Evolutionary conservation across 2,888 invertebrate species (phyloP), one percentile per base, ranked within the genome.

Genomic region (Troides helena): DNA sequence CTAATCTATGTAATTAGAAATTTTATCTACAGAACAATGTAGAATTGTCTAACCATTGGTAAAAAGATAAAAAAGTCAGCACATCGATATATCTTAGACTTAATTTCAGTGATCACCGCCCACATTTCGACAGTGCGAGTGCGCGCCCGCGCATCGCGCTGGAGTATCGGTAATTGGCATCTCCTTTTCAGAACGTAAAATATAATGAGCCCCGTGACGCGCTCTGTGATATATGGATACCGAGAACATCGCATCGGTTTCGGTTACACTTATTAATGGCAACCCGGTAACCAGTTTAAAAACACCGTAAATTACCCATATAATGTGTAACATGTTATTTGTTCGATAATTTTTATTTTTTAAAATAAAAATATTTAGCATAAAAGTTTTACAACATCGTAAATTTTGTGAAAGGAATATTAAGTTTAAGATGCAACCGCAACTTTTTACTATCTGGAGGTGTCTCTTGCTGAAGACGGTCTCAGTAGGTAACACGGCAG

Each of bases 91-190:
- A 74, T 75, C 74, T 71, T 75, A 72, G 72, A 74, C 71, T 81
- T 83, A 82, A 82, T 84, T 82, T 79, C 80, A 69, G 77, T 72
- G 76, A 74, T 75, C 74, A 18, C 81, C 85, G 84, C 86, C 86
- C 81, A 82, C 85, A 81, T 85, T 82, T 85, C 85, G 81, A 78
- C 85, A 82, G 74, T 74, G 70, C 75, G 74, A 76, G 74, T 77
- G 74, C 76, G 78, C 78, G 75, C 78, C 75, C 74, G 75, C 73
- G 71, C 73, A 74, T 77, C 77, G 78, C 78, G 78, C 77, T 75
- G 71, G 72, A 77, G 77, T 87, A 89, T 88, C 89, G 80, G 81
- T 89, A 89, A 89, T 90, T 87, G 83, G 69, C 83, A 86, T 86
- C 86, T 81, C 74, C 73, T 78, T 70, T 66, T 59, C 56, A 71